A percentile compares a stretch with the other conserved stretches of the same genome.
These are phyloP conservation scores for Sclerodermus sp. DNA, from an alignment of 2,888 invertebrate species.

Conservation along the genomic window DNA sequence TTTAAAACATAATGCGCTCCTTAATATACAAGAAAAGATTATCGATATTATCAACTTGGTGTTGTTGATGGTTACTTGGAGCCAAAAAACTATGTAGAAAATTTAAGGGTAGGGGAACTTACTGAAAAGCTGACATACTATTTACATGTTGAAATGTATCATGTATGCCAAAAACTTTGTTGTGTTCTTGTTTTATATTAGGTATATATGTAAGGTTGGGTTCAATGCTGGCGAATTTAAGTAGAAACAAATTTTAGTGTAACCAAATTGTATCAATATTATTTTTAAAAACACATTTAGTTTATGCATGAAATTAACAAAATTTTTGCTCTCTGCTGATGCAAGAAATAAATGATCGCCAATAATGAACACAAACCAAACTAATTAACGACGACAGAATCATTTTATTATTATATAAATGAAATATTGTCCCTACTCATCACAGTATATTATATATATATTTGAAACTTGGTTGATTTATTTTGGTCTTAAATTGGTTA, in stretches of 20 bases:
- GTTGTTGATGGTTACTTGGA: conserved; percentile 33
- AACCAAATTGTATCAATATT: conserved; percentile 10
- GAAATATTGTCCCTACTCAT: conserved; percentile 10
- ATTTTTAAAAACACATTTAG: not conserved
- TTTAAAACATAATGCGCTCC: conserved; percentile 24
- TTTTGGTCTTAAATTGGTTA: not conserved
- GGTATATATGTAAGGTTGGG: conserved; percentile 50
- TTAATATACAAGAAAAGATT: conserved; percentile 22
- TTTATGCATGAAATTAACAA: not conserved
- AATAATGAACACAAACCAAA: conserved; percentile 35
- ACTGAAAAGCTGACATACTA: conserved; percentile 44
- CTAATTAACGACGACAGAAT: conserved; percentile 21
- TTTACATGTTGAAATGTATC: conserved; percentile 55
- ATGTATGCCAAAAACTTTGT: conserved; percentile 54
- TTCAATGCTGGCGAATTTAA: conserved; percentile 47
- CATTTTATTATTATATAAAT: conserved; percentile 22
- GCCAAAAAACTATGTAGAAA: conserved; percentile 20
- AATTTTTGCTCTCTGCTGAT: not conserved
- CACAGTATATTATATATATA: conserved; percentile 2
- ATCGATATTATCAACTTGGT: conserved; percentile 33
- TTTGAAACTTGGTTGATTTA: not conserved
- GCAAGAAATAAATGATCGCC: conserved; percentile 25
- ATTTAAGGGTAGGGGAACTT: conserved; percentile 27
- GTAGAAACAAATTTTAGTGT: conserved; percentile 16
- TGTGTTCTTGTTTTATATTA: conserved; percentile 58